A percentile compares a stretch with the other conserved stretches of the same genome.
Evolutionary conservation across 2,113 vertebrate species (phyloP).

Genomic region (Cyprinodon brontotheroides): DNA sequence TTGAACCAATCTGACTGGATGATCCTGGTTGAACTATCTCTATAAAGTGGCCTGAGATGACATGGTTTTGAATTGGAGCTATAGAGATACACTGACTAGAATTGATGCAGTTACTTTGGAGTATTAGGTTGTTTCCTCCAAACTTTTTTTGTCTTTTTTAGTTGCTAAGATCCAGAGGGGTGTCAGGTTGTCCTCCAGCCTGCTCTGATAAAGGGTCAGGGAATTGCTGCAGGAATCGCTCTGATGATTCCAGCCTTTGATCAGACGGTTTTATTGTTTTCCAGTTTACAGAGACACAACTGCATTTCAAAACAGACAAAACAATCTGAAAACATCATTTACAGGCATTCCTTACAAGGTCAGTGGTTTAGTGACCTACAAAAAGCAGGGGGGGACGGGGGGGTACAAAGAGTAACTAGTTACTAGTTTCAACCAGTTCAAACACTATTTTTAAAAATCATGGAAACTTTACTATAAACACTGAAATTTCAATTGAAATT

Average conservation of each 20-base stretch:
- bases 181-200: no score
- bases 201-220: no score
- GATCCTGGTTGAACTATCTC: no score
- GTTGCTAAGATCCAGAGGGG: no score
- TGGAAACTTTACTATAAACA: conserved; percentile 48
- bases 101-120: no score
- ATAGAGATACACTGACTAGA: no score
- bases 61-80: no score
- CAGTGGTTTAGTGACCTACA: conserved; percentile 80
- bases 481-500: conserved; percentile 47
- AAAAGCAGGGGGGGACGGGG: neutral
- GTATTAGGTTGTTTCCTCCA: no score
- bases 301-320: conserved; percentile 79
- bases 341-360: conserved; percentile 77
- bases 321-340: conserved; percentile 79
- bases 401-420: conserved; percentile 44
- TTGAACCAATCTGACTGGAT: no score
- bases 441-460: conserved; percentile 58
- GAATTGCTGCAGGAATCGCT: no score
- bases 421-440: conserved; percentile 67
- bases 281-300: conserved; percentile 82
- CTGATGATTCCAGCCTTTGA: conserved; percentile 56
- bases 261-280: conserved; percentile 85
- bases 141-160: no score
- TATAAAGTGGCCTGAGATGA: no score